phyloP scores from a whole-genome alignment of 2,888 invertebrate genomes.

The Tenthredo notha region DNA sequence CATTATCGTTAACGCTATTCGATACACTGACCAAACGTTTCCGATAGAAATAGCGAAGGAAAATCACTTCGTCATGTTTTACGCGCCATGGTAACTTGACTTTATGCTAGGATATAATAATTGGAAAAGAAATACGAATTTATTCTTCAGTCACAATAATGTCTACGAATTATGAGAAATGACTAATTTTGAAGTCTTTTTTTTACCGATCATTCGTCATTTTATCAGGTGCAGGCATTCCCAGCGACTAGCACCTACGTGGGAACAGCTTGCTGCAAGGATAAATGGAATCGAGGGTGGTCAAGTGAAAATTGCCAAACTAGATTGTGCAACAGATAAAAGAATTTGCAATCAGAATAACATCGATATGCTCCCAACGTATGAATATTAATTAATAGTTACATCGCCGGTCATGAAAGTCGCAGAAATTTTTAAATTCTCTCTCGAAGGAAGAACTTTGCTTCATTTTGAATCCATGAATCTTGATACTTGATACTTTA shows the following conservation, averaged over 20 bases:
- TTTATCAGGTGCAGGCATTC: background rate
- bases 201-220: background rate
- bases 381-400: background rate
- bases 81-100: background rate
- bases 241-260: background rate
- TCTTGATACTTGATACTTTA: background rate
- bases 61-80: slow-evolving; percentile 18
- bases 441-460: too few relatives aligned
- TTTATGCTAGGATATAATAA: too few relatives aligned
- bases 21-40: background rate
- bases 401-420: background rate
- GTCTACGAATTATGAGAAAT: background rate
- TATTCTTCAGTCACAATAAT: background rate
- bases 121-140: background rate
- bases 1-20: background rate
- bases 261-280: background rate
- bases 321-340: background rate
- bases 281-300: background rate
- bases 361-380: background rate
- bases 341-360: background rate
- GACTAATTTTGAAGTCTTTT: background rate
- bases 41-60: background rate
- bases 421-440: background rate
- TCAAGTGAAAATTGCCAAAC: background rate
- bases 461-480: background rate